These are phyloP conservation scores for Hanleya hanleyi DNA, from an alignment of 2,888 invertebrate genomes.

Conservation along the genomic window DNA sequence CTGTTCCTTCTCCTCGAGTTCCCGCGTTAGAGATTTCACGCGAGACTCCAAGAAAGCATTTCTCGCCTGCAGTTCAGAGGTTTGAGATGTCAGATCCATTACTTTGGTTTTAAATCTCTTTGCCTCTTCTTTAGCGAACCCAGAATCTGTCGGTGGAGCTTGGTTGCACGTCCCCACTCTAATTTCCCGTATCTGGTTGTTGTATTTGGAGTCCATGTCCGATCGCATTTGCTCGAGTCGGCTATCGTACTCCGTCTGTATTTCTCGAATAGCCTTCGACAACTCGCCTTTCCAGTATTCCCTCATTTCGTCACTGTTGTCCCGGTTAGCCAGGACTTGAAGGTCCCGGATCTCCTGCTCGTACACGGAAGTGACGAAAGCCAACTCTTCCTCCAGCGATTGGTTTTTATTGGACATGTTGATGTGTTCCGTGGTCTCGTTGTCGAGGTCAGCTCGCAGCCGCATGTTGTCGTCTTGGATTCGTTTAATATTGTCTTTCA, in stretches of 20 bases:
- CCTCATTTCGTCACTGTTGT: constrained; percentile 74
- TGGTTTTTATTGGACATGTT: constrained; percentile 74
- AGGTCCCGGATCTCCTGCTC: constrained; percentile 73
- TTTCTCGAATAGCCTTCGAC: constrained; percentile 73
- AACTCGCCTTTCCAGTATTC: constrained; percentile 76
- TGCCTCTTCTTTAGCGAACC: constrained; percentile 72
- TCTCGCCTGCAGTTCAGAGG: constrained; percentile 41
- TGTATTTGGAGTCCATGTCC: constrained; percentile 74
- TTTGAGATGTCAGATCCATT: constrained; percentile 30
- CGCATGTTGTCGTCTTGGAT: constrained; percentile 44
- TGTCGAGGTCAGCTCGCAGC: constrained; percentile 70
- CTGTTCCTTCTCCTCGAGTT: constrained; percentile 25
- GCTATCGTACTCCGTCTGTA: constrained; percentile 74
- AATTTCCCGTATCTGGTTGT: constrained; percentile 74
- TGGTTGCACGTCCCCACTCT: constrained; percentile 71
- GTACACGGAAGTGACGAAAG: constrained; percentile 67
- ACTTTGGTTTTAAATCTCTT: constrained; percentile 70
- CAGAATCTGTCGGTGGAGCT: constrained; percentile 71
- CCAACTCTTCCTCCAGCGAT: constrained; percentile 74
- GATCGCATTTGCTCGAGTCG: constrained; percentile 68
- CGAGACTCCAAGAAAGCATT: constrained; percentile 1
- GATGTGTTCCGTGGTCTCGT: constrained; percentile 74
- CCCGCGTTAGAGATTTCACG: not conserved
- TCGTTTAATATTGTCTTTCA: constrained; percentile 39
- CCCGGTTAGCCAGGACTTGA: constrained; percentile 71